phyloP scores from a whole-genome alignment of 2,113 vertebrate genomes.

The Chlorocebus sabaeus region DNA sequence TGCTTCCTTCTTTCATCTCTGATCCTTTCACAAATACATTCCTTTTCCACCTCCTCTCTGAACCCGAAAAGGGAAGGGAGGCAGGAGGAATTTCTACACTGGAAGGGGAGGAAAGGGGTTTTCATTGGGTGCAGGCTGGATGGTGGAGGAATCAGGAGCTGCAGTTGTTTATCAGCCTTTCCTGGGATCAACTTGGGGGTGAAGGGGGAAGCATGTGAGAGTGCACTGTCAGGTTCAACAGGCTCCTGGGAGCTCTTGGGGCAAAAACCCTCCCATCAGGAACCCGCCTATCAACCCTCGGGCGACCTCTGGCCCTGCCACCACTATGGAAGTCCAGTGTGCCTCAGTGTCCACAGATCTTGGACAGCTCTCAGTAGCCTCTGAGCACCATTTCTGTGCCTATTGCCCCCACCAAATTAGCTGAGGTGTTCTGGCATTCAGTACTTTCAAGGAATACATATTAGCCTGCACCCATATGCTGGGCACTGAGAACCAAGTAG shows the following conservation, averaged over 20 bases:
- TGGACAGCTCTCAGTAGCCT: neutral
- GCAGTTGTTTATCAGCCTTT: neutral
- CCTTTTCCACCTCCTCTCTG: neutral
- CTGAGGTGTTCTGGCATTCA: neutral
- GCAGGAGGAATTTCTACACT: neutral
- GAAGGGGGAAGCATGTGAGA: no score
- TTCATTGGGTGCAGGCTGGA: neutral
- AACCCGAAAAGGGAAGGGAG: neutral
- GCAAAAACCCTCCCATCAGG: neutral
- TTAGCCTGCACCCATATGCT: neutral
- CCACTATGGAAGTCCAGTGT: neutral
- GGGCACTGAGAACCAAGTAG: neutral
- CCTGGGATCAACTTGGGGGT: neutral
- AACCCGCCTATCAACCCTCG: neutral
- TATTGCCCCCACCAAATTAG: neutral
- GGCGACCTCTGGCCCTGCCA: neutral
- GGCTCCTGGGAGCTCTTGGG: neutral
- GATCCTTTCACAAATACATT: neutral
- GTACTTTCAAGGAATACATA: neutral
- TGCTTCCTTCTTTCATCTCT: neutral
- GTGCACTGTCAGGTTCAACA: no score
- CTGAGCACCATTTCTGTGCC: neutral
- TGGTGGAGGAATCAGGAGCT: neutral
- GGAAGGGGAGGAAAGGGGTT: neutral
- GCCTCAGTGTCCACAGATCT: no score